Conservation (phyloP, 2,888 invertebrate genomes). For the Dyspetes luteomarginatus region DNA sequence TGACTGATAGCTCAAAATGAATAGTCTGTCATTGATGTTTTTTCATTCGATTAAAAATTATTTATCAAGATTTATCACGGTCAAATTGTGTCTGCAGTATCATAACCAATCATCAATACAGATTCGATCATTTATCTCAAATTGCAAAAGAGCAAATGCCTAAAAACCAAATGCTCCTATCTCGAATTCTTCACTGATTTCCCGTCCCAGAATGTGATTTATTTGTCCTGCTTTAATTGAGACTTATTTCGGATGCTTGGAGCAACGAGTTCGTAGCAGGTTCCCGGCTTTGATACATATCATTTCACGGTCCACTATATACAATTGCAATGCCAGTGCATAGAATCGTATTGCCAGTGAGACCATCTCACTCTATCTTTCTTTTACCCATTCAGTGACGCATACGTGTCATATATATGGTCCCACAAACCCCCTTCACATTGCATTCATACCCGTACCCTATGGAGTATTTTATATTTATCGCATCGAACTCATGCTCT, state of each 20-base stretch:
- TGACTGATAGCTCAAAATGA: too few species aligned
- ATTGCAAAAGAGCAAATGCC: slow-evolving; percentile 1
- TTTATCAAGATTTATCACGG: not conserved
- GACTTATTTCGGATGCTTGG: slow-evolving; percentile 31
- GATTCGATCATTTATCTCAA: slow-evolving; percentile 13
- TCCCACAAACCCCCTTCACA: slow-evolving; percentile 2
- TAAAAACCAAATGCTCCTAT: slow-evolving; percentile 1
- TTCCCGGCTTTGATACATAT: slow-evolving; percentile 10
- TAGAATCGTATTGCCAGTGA: not conserved
- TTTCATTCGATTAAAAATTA: not conserved
- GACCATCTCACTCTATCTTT: slow-evolving; percentile 12
- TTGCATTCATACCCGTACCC: slow-evolving; percentile 17
- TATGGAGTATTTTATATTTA: slow-evolving; percentile 22
- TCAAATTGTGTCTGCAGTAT: not conserved
- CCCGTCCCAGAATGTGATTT: slow-evolving; percentile 41
- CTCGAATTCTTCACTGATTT: slow-evolving; percentile 40
- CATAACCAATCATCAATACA: not conserved
- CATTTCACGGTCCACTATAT: not conserved
- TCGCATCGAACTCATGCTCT: not conserved
- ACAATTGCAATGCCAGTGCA: not conserved
- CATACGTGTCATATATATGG: not conserved
- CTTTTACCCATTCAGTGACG: slow-evolving; percentile 5
- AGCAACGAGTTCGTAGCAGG: slow-evolving; percentile 17
- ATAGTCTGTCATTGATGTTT: not conserved
- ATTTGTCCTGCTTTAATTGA: slow-evolving; percentile 44